These are phyloP conservation scores for Falco concolor DNA, from an alignment of 2,797 vertebrate genomes.

Conservation along the genomic window DNA sequence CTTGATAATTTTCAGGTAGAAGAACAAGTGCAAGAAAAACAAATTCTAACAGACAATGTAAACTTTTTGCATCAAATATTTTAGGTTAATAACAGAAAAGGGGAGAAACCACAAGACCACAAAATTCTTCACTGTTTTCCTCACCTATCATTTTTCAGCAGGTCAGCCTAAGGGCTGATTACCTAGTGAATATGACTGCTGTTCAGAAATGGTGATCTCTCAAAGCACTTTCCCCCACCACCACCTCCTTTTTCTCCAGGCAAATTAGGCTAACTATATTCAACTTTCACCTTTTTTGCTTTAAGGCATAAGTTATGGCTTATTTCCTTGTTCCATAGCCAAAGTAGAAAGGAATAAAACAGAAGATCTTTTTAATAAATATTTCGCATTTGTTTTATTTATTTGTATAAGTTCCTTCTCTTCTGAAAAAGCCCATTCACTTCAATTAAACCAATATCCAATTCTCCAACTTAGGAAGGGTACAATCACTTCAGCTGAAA, in stretches of 20 bases:
- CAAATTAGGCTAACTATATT: neutral
- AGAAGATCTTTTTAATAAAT: neutral
- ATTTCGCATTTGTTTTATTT: neutral
- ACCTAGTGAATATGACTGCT: neutral
- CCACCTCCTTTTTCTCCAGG: too few species aligned
- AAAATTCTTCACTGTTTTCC: neutral
- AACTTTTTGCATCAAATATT: neutral
- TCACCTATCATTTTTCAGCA: neutral
- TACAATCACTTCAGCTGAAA: neutral
- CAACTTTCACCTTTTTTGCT: neutral
- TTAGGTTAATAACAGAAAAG: neutral
- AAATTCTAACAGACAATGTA: neutral
- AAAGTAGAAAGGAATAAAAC: neutral
- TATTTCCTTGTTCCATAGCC: neutral
- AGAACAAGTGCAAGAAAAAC: neutral
- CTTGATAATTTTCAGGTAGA: neutral
- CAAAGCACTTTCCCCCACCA: neutral
- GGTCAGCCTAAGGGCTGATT: neutral
- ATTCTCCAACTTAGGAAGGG: neutral
- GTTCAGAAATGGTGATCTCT: neutral
- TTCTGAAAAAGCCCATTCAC: neutral
- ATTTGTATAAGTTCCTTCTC: neutral
- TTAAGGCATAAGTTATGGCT: neutral
- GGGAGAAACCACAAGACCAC: neutral
- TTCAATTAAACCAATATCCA: neutral